Evolutionary conservation across 2,113 vertebrate genomes (phyloP), one percentile per base, ranked within the genome.

Genomic region (Bostrychus sinensis): DNA sequence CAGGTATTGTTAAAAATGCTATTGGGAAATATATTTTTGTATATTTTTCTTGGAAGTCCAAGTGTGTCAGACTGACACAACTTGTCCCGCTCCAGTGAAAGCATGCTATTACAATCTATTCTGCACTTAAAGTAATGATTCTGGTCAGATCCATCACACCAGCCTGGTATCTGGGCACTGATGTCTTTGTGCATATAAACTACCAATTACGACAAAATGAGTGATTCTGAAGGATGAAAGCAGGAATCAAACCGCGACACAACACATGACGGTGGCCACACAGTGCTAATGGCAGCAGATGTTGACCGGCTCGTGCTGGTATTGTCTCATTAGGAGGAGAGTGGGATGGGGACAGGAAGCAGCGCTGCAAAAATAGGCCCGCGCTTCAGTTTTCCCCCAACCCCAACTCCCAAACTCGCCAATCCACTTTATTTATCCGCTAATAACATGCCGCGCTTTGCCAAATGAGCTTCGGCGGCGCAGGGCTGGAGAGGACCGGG

Each of bases 241-340:
- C 22, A 43, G 36, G 38, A 73, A 56, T 50, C 19, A 37, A 50
- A 43, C 14, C 39, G 45, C 26, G 57, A 58, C 11, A 39, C 53
- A 36, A 37, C 22, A 3, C 46, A 23, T 59, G 48, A 56, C 48
- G 64, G 58, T 22, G 32, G 51, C n/a, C n/a, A n/a, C n/a, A n/a
- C n/a, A n/a, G n/a, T n/a, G n/a, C n/a, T 42, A 70, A 75, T 78
- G 65, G 64, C 78, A 82, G 82, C 86, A 87, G 83, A 86, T 89
- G 87, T 74, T 80, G 80, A 84, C 82, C 63, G 77, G 80, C 74
- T 80, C 71, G 57, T 48, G 81, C 74, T 78, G 78, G 85, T 82
- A 75, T 81, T 82, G 87, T 89, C 87, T 86, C 83, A 90, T 87
- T 87, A 88, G 83, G 57, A 75, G 19, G 8, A 69, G 55, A 54